A percentile compares a stretch with the other conserved stretches of the same genome.
Evolutionary conservation across 2,113 vertebrate genomes (phyloP).

Genomic region (Spea bombifrons): DNA sequence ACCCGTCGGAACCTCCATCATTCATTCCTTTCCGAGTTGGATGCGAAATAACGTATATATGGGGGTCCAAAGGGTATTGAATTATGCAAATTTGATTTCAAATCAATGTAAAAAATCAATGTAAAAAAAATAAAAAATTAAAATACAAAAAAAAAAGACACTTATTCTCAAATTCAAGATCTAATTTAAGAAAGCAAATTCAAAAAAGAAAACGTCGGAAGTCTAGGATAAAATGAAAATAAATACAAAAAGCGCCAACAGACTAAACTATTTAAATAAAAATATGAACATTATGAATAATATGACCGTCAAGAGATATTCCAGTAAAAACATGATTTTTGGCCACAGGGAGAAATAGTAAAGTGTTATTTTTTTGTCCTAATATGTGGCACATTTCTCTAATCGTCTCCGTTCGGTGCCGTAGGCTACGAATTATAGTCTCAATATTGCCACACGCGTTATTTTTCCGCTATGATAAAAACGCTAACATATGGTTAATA

Average conservation of each 20-base stretch:
- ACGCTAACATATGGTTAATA: background rate
- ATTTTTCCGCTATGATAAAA: background rate
- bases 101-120: background rate
- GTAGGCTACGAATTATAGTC: background rate
- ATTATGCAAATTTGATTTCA: background rate
- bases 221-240: too few species aligned
- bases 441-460: background rate
- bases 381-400: background rate
- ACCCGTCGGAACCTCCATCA: slow-evolving; percentile 7
- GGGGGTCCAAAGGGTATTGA: slow-evolving; percentile 24
- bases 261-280: slow-evolving; percentile 15
- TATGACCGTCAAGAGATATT: background rate
- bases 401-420: background rate
- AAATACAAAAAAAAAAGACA: background rate
- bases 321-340: slow-evolving; percentile 15
- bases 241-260: background rate
- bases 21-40: background rate
- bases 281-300: slow-evolving; percentile 15
- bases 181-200: too few species aligned
- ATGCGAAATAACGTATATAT: background rate
- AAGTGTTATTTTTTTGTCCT: background rate
- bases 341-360: background rate
- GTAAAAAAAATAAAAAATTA: background rate
- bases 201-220: too few species aligned
- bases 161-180: too few species aligned